These are phyloP conservation scores for Calonectris borealis DNA, from an alignment of 2,113 vertebrate species.

Conservation along the genomic window DNA sequence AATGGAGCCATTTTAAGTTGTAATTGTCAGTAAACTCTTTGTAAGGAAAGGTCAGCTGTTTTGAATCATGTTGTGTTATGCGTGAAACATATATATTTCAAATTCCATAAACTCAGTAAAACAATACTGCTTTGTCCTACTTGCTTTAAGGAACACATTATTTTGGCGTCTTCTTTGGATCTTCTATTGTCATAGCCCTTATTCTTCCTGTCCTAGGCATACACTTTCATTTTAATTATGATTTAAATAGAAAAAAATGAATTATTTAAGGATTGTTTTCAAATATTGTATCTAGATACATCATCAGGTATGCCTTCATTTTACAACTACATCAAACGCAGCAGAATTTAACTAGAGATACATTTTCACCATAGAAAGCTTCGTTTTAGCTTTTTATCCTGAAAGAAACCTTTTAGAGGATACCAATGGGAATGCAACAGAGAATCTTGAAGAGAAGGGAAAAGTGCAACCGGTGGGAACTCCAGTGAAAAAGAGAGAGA, in stretches of 20 bases:
- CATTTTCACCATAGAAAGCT: background rate
- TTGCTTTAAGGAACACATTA: fast-evolving
- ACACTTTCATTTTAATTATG: background rate
- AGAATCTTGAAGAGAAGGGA: background rate
- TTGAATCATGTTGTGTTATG: background rate
- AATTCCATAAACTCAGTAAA: background rate
- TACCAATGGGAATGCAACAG: background rate
- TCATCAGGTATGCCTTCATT: background rate
- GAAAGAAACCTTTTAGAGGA: background rate
- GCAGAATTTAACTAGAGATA: background rate
- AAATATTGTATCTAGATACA: background rate
- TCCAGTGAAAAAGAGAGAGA: background rate
- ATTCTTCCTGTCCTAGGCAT: background rate
- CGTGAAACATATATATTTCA: background rate
- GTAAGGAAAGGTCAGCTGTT: background rate
- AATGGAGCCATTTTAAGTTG: background rate
- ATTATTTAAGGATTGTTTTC: background rate
- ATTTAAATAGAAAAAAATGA: background rate
- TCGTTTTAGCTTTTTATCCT: background rate
- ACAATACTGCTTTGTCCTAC: background rate
- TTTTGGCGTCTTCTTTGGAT: background rate
- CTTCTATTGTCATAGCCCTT: background rate
- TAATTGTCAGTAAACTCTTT: background rate
- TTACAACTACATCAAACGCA: background rate
- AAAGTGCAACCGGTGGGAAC: background rate